Evolutionary conservation across 1,140 invertebrate genomes (phyloP).

Genomic region (Drosophila pallidifrons): DNA sequence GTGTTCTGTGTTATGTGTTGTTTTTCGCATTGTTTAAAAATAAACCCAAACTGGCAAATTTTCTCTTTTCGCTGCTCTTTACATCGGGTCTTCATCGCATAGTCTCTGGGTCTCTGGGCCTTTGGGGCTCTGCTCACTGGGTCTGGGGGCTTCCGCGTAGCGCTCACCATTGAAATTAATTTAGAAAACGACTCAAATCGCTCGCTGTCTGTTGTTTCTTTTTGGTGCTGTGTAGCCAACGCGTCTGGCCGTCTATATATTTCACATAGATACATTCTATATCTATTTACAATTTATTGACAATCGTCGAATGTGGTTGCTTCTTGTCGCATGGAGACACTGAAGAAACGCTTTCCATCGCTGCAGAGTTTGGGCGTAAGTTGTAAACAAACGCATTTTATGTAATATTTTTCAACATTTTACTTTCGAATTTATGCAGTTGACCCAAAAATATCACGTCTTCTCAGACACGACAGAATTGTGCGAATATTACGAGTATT

Average conservation of each 20-base stretch:
- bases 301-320: constrained; percentile 27
- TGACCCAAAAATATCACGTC: constrained; percentile 47
- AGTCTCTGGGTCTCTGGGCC: constrained; percentile 23
- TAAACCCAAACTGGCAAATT: constrained; percentile 58
- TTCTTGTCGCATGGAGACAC: constrained; percentile 64
- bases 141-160: constrained; percentile 35
- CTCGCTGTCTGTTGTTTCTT: constrained; percentile 57
- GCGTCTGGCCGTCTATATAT: constrained; percentile 47
- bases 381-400: constrained; percentile 54
- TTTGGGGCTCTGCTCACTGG: constrained; percentile 19
- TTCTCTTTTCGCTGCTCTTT: constrained; percentile 67
- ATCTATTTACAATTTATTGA: constrained; percentile 30
- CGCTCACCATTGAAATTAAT: constrained; percentile 70
- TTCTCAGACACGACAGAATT: not conserved
- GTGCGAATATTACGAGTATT: constrained; percentile 39
- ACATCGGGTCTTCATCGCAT: constrained; percentile 10
- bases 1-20: constrained; percentile 3
- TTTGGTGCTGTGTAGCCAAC: constrained; percentile 50
- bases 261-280: constrained; percentile 5
- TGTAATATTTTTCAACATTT: constrained; percentile 44
- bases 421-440: constrained; percentile 29
- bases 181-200: constrained; percentile 80
- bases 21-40: constrained; percentile 66
- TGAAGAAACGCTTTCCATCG: constrained; percentile 85
- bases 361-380: constrained; percentile 85